These are phyloP conservation scores for Andrena bucephala DNA, from an alignment of 2,888 invertebrate genomes.

Conservation along the genomic window DNA sequence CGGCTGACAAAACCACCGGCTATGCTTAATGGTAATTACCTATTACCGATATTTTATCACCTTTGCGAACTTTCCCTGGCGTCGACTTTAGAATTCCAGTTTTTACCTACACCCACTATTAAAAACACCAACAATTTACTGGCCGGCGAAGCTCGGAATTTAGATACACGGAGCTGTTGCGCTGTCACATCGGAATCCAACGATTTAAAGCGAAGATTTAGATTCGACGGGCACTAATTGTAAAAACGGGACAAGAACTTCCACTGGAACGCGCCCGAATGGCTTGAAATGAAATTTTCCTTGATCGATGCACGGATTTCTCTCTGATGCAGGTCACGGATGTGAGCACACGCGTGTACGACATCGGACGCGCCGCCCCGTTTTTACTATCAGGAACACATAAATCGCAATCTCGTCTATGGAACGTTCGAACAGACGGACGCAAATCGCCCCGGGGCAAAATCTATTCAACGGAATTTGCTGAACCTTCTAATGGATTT, in stretches of 20 bases:
- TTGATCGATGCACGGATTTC: too few relatives aligned
- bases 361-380: too few relatives aligned
- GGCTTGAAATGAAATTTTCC: background rate
- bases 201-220: background rate
- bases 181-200: background rate
- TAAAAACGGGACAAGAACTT: too few relatives aligned
- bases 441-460: constrained; percentile 7
- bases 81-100: background rate
- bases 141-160: too few relatives aligned
- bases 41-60: constrained; percentile 18
- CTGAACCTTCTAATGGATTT: constrained; percentile 31
- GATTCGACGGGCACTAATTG: background rate
- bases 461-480: constrained; percentile 30
- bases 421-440: constrained; percentile 21
- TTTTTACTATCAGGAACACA: constrained; percentile 8
- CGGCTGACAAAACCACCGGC: constrained; percentile 21
- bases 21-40: constrained; percentile 20
- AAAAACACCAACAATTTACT: too few relatives aligned
- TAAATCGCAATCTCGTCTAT: constrained; percentile 31
- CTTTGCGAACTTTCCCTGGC: background rate
- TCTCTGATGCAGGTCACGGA: too few relatives aligned
- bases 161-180: too few relatives aligned
- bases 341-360: too few relatives aligned
- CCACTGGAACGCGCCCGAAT: background rate
- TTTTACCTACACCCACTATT: too few relatives aligned